These are phyloP conservation scores for Monomorium pharaonis DNA, from an alignment of 1,140 invertebrate species.

Conservation along the genomic window DNA sequence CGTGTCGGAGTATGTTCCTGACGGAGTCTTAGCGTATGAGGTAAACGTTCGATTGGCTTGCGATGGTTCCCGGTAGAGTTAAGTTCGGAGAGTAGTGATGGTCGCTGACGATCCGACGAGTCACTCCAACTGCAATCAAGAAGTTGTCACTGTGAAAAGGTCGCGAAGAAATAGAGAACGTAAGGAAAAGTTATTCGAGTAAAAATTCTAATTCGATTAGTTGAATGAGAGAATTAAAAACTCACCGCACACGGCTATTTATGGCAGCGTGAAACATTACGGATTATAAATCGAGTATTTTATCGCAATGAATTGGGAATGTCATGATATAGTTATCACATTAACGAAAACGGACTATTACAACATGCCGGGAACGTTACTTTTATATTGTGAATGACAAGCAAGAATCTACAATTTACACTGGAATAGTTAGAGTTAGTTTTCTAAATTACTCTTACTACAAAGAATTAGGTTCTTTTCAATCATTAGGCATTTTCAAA, in stretches of 20 bases:
- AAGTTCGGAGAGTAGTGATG: constrained; percentile 70
- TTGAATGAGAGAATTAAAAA: constrained; percentile 22
- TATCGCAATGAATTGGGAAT: constrained; percentile 65
- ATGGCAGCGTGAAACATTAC: constrained; percentile 84
- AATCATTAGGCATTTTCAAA: not conserved
- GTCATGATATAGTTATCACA: constrained; percentile 11
- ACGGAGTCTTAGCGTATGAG: constrained; percentile 69
- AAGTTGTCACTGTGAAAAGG: not conserved
- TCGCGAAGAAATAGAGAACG: not conserved
- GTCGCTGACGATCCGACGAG: constrained; percentile 75
- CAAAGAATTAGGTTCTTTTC: not conserved
- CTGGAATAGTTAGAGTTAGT: not conserved
- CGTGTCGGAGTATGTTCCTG: constrained; percentile 65
- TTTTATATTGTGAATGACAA: not conserved
- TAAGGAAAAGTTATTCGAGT: not conserved
- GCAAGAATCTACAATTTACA: constrained; percentile 3
- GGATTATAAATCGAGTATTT: constrained; percentile 81
- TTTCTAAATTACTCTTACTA: not conserved
- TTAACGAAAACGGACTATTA: not conserved
- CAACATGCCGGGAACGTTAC: constrained; percentile 62
- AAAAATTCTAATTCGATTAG: not conserved
- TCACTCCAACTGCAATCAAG: constrained; percentile 81
- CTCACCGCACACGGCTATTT: constrained; percentile 83
- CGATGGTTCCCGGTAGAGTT: constrained; percentile 70
- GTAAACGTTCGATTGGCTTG: constrained; percentile 71